These are phyloP conservation scores for Steinernema feltiae DNA, from an alignment of 1,140 invertebrate species.

Conservation along the genomic window DNA sequence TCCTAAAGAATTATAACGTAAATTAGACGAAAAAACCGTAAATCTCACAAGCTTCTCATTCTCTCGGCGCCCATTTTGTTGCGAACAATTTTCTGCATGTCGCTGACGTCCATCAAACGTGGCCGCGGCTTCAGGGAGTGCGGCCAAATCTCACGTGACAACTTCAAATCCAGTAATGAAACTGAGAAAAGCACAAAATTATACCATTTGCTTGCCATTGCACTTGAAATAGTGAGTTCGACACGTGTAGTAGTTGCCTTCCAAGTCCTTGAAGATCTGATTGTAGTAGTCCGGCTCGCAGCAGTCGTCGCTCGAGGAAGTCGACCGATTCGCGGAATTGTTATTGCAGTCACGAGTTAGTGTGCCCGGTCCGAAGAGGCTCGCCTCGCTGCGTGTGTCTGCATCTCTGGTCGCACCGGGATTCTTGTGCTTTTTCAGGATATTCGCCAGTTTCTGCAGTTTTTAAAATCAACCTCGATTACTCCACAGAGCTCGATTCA, in stretches of 20 bases:
- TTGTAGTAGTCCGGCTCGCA: neutral
- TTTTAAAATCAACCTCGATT: too few species aligned
- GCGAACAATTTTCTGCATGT: neutral
- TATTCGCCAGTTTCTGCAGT: neutral
- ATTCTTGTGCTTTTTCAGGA: neutral
- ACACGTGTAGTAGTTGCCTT: neutral
- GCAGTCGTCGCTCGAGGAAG: neutral
- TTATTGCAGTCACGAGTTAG: neutral
- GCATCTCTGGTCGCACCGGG: too few species aligned
- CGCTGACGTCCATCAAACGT: neutral
- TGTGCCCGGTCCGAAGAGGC: neutral
- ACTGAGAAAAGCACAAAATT: neutral
- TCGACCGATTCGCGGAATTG: neutral
- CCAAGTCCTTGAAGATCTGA: neutral
- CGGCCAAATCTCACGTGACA: neutral
- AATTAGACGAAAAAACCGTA: neutral
- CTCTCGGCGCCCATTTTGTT: neutral
- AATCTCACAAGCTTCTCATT: neutral
- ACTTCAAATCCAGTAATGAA: neutral
- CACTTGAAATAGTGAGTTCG: neutral
- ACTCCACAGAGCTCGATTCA: too few species aligned
- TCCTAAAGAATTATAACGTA: neutral
- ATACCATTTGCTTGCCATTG: neutral
- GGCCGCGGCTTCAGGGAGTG: too few species aligned
- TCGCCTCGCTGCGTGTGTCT: neutral